Conservation (phyloP, 2,888 invertebrate genomes). For the Eristalis pertinax region DNA sequence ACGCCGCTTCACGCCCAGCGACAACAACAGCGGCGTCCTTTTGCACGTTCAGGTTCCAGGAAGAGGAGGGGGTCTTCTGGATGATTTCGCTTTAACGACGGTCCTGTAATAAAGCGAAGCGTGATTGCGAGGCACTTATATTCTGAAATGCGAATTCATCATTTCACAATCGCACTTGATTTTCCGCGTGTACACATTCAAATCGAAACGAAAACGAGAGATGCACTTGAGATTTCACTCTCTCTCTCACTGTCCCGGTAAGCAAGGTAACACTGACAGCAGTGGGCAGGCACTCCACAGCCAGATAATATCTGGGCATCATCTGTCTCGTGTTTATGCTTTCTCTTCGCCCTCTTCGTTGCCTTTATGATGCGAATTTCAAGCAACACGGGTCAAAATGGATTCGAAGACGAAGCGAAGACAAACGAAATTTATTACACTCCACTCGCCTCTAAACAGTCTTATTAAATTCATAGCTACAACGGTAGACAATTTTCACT, state of each 20-base stretch:
- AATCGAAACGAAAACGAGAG: constrained; percentile 35
- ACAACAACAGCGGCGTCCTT: neutral
- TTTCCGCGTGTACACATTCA: constrained; percentile 29
- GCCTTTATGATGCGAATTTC: constrained; percentile 23
- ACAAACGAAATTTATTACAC: constrained; percentile 62
- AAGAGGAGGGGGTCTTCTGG: constrained; percentile 7
- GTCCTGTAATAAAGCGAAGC: constrained; percentile 15
- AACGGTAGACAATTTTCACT: constrained; percentile 61
- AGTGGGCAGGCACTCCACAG: constrained; percentile 4
- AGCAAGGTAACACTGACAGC: neutral
- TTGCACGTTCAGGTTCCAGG: neutral
- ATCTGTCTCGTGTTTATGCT: constrained; percentile 46
- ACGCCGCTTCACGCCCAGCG: neutral
- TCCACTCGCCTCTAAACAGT: constrained; percentile 44
- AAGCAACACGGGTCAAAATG: constrained; percentile 37
- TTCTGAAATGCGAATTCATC: constrained; percentile 53
- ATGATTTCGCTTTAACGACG: constrained; percentile 27
- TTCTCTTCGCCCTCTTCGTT: constrained; percentile 13
- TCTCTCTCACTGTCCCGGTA: neutral
- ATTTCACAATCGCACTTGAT: constrained; percentile 57
- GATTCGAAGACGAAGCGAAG: constrained; percentile 31
- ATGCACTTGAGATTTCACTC: constrained; percentile 53
- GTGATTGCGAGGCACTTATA: constrained; percentile 43
- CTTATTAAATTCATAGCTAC: constrained; percentile 65
- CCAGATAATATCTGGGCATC: constrained; percentile 53